Conservation (phyloP, 2,113 vertebrate species). For the Poeciliopsis occidentalis region DNA sequence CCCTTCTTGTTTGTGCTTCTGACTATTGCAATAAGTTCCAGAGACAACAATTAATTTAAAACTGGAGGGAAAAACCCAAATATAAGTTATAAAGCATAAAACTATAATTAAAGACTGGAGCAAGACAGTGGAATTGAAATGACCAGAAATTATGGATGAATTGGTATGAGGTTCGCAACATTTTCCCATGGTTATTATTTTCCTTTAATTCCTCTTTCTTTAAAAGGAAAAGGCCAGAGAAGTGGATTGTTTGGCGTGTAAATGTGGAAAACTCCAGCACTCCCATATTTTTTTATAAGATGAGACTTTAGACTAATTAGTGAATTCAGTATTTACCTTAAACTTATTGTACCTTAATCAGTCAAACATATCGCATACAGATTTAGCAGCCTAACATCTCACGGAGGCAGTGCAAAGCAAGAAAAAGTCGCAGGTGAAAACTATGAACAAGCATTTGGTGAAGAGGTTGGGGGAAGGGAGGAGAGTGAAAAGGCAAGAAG, state of each 20-base stretch:
- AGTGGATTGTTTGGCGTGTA: conserved; percentile 12
- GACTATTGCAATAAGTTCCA: conserved; percentile 15
- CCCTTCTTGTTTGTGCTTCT: conserved; percentile 28
- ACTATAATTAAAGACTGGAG: background rate
- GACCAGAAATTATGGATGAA: too few species aligned
- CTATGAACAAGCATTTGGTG: background rate
- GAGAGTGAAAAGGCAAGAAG: background rate
- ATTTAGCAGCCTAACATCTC: conserved; percentile 33
- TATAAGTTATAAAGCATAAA: conserved; percentile 9
- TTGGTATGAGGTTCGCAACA: background rate
- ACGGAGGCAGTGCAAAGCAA: background rate
- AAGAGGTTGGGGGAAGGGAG: background rate
- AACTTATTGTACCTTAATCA: conserved; percentile 14
- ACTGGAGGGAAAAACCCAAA: background rate
- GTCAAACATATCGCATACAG: conserved; percentile 7
- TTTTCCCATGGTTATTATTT: conserved; percentile 11
- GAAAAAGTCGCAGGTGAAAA: conserved; percentile 24
- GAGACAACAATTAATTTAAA: conserved; percentile 1
- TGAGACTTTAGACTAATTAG: conserved; percentile 51
- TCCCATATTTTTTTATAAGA: conserved; percentile 37
- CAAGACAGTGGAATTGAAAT: too few species aligned
- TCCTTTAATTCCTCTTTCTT: background rate
- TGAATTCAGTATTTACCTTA: conserved; percentile 3
- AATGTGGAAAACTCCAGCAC: background rate
- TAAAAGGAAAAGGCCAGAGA: background rate